These are phyloP conservation scores for Phyllotreta cruciferae DNA, from an alignment of 2,888 invertebrate species.

Conservation along the genomic window DNA sequence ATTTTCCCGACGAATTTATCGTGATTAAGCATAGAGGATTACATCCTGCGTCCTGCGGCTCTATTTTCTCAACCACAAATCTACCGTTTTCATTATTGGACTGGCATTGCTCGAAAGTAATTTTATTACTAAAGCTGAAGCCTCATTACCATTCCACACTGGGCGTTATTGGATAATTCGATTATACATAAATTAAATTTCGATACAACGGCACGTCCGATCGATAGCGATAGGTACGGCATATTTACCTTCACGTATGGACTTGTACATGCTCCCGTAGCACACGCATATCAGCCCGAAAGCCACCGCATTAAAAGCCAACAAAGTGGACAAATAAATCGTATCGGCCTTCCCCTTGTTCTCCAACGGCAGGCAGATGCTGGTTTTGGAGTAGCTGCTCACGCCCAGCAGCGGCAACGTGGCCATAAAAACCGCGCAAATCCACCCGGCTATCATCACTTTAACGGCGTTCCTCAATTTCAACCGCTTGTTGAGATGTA, in stretches of 20 bases:
- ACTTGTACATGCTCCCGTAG: constrained; percentile 69
- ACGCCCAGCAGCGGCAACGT: constrained; percentile 68
- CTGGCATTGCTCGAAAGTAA: too few species aligned
- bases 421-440: constrained; percentile 66
- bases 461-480: constrained; percentile 65
- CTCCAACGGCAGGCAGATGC: constrained; percentile 72
- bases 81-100: too few species aligned
- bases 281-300: constrained; percentile 70
- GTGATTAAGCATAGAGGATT: too few species aligned
- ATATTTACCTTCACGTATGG: constrained; percentile 59
- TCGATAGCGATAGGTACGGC: constrained; percentile 1
- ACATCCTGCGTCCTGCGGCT: too few species aligned
- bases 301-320: constrained; percentile 68
- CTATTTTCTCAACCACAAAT: too few species aligned
- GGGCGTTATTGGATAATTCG: too few species aligned
- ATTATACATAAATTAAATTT: too few species aligned
- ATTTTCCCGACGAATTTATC: too few species aligned
- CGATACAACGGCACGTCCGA: too few species aligned
- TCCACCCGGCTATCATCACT: constrained; percentile 69
- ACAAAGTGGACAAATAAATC: constrained; percentile 64
- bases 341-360: constrained; percentile 63
- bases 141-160: too few species aligned
- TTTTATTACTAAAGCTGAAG: too few species aligned
- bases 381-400: constrained; percentile 71
- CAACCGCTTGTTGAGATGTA: constrained; percentile 68